phyloP scores from a whole-genome alignment of 2,113 vertebrate species.

The Salvelinus alpinus region DNA sequence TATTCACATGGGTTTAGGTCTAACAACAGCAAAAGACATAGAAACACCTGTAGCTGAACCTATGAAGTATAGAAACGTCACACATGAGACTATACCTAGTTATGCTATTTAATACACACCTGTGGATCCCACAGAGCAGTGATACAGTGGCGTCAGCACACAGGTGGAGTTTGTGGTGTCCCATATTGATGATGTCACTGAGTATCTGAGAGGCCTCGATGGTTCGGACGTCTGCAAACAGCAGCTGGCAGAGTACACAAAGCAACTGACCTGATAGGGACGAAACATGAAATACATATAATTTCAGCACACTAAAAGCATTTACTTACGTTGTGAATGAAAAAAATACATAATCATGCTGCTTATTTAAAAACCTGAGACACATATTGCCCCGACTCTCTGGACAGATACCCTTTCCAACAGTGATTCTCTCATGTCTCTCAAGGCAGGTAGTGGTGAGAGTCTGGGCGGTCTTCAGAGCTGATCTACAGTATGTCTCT shows the following conservation, averaged over 20 bases:
- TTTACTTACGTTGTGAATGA: neutral
- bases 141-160: slow-evolving; percentile 12
- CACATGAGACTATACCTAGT: neutral
- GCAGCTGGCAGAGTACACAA: slow-evolving; percentile 10
- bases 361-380: neutral
- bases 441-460: neutral
- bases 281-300: neutral
- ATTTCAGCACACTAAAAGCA: neutral
- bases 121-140: neutral
- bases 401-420: neutral
- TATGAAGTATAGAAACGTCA: neutral
- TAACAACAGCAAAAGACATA: neutral
- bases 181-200: slow-evolving; percentile 1
- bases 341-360: neutral
- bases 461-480: neutral
- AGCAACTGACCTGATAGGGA: slow-evolving; percentile 7
- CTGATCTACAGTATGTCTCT: slow-evolving; percentile 14
- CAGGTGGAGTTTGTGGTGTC: neutral
- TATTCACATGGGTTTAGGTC: too few relatives aligned
- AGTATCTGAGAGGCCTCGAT: slow-evolving; percentile 7
- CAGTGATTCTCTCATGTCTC: neutral
- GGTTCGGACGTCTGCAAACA: neutral
- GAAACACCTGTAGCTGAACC: neutral
- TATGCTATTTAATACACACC: neutral
- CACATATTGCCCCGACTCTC: neutral